Percentiles rank a stretch among this genome's conserved stretches.
Evolutionary conservation across 2,888 invertebrate genomes (phyloP).

Genomic region (Acanthosoma haemorrhoidale): DNA sequence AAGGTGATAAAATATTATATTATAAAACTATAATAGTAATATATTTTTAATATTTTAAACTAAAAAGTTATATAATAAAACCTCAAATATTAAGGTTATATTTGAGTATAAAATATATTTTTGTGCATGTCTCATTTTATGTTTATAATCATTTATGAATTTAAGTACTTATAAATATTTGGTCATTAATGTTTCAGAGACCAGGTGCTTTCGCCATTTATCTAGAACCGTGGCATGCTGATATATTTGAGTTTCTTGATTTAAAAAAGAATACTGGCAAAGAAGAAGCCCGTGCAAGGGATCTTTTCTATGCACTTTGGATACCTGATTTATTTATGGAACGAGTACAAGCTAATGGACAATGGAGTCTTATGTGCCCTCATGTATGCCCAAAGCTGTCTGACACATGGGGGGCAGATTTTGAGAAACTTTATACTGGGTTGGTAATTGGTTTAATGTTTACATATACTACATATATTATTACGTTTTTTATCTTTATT

Average conservation of each 20-base stretch:
- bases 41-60: no score
- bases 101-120: no score
- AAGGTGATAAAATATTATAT: no score
- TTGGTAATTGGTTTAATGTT: conserved; percentile 44
- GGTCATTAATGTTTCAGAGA: conserved; percentile 56
- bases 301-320: conserved; percentile 96
- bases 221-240: conserved; percentile 98
- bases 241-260: conserved; percentile 91
- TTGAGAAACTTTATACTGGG: conserved; percentile 78
- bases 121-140: no score
- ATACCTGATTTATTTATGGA: conserved; percentile 98
- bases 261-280: conserved; percentile 92
- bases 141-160: no score
- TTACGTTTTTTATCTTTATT: no score
- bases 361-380: conserved; percentile 97
- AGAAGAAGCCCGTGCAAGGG: conserved; percentile 89
- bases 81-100: no score
- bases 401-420: conserved; percentile 93
- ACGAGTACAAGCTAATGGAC: conserved; percentile 73
- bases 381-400: conserved; percentile 82
- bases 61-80: no score
- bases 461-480: no score
- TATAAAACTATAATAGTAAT: no score
- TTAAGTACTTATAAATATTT: no score
- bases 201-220: conserved; percentile 98